A percentile compares a stretch with the other conserved stretches of the same genome.
phyloP scores from a whole-genome alignment of 2,888 invertebrate species.

The Drosophila pseudotakahashii region DNA sequence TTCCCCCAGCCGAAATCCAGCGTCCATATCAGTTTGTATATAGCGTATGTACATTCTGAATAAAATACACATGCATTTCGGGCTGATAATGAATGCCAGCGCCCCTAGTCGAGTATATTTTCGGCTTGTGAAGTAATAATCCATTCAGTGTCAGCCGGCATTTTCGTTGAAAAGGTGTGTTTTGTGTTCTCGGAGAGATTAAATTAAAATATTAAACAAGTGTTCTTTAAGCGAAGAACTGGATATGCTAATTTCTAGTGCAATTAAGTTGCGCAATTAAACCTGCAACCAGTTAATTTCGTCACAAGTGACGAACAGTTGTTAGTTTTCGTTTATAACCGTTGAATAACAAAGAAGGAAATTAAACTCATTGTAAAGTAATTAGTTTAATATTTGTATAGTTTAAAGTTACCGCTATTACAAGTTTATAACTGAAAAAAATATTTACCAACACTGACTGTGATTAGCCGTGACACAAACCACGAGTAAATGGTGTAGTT shows the following conservation, averaged over 20 bases:
- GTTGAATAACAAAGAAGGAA: neutral
- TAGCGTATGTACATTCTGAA: slow-evolving; percentile 12
- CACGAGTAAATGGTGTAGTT: too few species aligned
- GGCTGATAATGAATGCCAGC: slow-evolving; percentile 46
- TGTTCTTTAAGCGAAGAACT: slow-evolving; percentile 16
- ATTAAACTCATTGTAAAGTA: neutral
- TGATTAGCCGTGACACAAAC: too few species aligned
- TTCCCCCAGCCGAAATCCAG: slow-evolving; percentile 20
- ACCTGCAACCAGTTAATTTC: neutral
- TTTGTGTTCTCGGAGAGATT: slow-evolving; percentile 21
- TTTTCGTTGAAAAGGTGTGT: slow-evolving; percentile 58
- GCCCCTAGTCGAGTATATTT: slow-evolving; percentile 22
- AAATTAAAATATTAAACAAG: neutral
- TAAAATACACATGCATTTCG: slow-evolving; percentile 8
- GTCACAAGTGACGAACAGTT: too few species aligned
- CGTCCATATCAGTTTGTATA: slow-evolving; percentile 7
- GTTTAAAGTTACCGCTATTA: neutral
- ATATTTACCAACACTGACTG: slow-evolving; percentile 5
- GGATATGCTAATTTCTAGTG: slow-evolving; percentile 19
- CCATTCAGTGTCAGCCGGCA: slow-evolving; percentile 54
- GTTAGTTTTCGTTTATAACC: too few species aligned
- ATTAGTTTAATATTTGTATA: neutral
- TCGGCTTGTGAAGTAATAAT: slow-evolving; percentile 14
- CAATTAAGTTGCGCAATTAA: neutral
- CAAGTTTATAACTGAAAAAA: neutral